Base-by-base conservation (phyloP, 2,888 invertebrate genomes). In the Lagria hirta region DNA sequence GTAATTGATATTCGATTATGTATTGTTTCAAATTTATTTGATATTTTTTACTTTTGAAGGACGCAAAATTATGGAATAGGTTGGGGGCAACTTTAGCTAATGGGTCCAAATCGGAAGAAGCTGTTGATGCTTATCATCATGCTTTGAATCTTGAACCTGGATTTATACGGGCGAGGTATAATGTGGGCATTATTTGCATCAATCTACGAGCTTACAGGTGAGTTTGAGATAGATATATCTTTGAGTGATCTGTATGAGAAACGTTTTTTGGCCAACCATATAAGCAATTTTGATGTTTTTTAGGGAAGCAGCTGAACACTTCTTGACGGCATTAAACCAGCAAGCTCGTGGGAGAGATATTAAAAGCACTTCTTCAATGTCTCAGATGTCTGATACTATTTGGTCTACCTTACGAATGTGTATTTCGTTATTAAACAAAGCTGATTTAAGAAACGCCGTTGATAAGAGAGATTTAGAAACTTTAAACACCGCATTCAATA, bases 11-110 rank as follows among this genome's bases (percentile, higher is more conserved):
- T 27, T 7, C 2, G 3, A 16, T 17, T 26, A 11, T 32, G 13
- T 6, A 15, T 14, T 29, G 5, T 16, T 28, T 35, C n/a, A n/a
- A 34, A 16, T 21, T 32, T 1, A 14, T 32, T 3, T 17, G n/a
- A 22, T 5, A 4, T 8, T 14, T 2, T 27, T 21, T 7, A 14
- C 15, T 37, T 48, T 60, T 67, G 42, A 55, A 85, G 83, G 94
- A 97, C 79, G 88, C 95, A 3, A 83, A 92, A 63, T 71, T 96
- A 34, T 99, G 98, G 98, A 99, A 99, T 72, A 85, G 95, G 58
- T 76, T 99, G 16, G 99, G 99, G 35, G 99, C 99, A 17, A 95
- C 97, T 27, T 73, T 97, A 60, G 99, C 99, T 7, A 99, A 99
- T 70, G 93, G 96, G 52, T 88, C 88, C 35, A 83, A 86, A 52